These are phyloP conservation scores for Monodelphis domestica DNA, from an alignment of 2,797 vertebrate species.

Conservation along the genomic window DNA sequence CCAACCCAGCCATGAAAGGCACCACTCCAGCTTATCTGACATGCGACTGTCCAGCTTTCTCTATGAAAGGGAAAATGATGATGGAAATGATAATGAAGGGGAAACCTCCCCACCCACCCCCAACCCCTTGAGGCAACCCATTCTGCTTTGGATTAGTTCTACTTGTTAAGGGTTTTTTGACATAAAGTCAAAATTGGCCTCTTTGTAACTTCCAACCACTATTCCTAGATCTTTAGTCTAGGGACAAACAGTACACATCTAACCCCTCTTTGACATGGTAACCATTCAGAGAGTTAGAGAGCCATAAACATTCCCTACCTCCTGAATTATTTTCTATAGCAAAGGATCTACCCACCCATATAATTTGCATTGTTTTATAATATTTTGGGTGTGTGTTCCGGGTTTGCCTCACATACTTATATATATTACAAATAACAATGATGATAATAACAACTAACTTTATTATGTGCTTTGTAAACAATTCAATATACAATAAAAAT, in stretches of 20 bases:
- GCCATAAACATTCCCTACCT: neutral
- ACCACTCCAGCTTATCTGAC: neutral
- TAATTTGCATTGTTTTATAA: neutral
- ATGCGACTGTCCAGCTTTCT: neutral
- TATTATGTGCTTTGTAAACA: too few species aligned
- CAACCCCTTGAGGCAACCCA: neutral
- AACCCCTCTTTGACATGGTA: neutral
- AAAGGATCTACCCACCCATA: neutral
- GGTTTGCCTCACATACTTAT: neutral
- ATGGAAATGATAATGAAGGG: too few species aligned
- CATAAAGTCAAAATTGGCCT: neutral
- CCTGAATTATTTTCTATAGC: neutral
- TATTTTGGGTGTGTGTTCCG: neutral
- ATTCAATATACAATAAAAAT: too few species aligned
- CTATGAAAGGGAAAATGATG: fast-evolving
- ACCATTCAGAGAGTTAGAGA: neutral
- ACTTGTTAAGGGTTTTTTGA: neutral
- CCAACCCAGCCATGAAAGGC: neutral
- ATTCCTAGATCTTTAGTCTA: neutral
- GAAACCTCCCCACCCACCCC: too few species aligned
- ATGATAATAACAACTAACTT: neutral
- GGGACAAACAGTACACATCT: neutral
- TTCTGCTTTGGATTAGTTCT: neutral
- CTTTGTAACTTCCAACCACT: neutral
- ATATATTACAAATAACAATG: neutral